Conservation (phyloP, 2,113 vertebrate genomes). For the Hydropotes inermis region DNA sequence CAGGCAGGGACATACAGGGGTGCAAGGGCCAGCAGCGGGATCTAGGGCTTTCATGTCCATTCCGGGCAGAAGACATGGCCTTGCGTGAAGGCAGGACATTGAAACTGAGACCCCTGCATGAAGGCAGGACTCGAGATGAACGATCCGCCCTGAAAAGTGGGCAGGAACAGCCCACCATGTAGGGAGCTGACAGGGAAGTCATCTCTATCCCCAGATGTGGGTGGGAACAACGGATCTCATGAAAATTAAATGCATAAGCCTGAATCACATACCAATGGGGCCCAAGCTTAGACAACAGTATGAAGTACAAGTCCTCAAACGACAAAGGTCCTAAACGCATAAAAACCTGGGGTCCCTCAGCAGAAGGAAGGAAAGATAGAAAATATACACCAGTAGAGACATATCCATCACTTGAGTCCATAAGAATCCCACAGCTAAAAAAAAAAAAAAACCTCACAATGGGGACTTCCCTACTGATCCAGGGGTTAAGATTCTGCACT, state of each 20-base stretch:
- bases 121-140: background rate
- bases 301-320: background rate
- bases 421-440: background rate
- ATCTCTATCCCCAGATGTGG: rapidly evolving
- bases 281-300: background rate
- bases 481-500: background rate
- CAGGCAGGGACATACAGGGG: rapidly evolving
- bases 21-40: rapidly evolving
- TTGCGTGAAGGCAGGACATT: too few relatives aligned
- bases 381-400: too few relatives aligned
- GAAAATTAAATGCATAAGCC: background rate
- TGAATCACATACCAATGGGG: rapidly evolving
- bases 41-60: rapidly evolving
- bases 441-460: background rate
- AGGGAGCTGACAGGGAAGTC: background rate
- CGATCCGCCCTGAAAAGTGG: background rate
- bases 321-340: rapidly evolving
- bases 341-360: background rate
- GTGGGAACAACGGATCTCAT: too few relatives aligned
- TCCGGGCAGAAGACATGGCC: rapidly evolving
- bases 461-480: background rate
- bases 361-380: background rate
- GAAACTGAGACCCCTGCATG: background rate
- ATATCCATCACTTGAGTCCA: too few relatives aligned
- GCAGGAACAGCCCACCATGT: background rate